Evolutionary conservation across 2,888 invertebrate species (phyloP).

Genomic region (Apantesis nais): DNA sequence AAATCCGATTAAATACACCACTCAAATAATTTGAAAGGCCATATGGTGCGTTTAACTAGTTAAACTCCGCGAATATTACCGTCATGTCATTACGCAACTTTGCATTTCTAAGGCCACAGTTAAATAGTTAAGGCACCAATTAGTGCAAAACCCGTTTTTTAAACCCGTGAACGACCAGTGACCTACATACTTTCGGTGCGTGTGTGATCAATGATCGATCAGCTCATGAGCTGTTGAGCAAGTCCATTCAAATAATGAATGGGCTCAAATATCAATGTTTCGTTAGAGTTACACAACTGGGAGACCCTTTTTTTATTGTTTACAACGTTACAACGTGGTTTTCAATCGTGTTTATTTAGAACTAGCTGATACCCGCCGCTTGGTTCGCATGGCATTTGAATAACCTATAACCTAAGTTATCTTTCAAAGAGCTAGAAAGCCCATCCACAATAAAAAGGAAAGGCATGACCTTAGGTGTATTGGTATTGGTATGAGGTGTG

Average conservation of each 20-base stretch:
- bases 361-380: background rate
- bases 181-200: constrained; percentile 48
- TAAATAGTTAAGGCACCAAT: constrained; percentile 39
- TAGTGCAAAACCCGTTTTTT: constrained; percentile 47
- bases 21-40: constrained; percentile 1
- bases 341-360: background rate
- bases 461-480: no score
- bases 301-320: constrained; percentile 23
- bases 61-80: background rate
- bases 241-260: constrained; percentile 66
- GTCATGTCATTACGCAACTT: constrained; percentile 5
- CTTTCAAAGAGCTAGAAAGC: no score
- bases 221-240: constrained; percentile 65
- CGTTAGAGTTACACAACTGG: constrained; percentile 54
- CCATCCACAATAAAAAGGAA: no score
- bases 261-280: constrained; percentile 65
- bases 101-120: constrained; percentile 21
- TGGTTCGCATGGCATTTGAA: no score
- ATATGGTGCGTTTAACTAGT: background rate
- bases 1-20: background rate
- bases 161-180: constrained; percentile 37
- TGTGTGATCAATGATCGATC: constrained; percentile 56
- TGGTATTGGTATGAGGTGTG: no score
- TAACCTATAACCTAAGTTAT: no score
- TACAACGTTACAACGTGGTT: constrained; percentile 5